These are phyloP conservation scores for Notarius quadriscutis DNA, from an alignment of 2,113 vertebrate genomes.

Conservation along the genomic window DNA sequence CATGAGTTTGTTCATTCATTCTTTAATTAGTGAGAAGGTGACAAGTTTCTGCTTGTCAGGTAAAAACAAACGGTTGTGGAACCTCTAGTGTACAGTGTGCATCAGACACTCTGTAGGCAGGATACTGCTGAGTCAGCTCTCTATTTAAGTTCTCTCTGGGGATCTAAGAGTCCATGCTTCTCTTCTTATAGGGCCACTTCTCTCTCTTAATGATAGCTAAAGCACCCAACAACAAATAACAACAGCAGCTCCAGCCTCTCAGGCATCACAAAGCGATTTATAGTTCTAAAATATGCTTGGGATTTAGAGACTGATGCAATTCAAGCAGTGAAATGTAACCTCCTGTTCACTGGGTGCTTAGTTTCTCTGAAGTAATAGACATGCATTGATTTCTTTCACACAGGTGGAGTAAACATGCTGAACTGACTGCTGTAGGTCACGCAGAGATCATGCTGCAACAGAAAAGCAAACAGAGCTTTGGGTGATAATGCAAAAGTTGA, in stretches of 20 bases:
- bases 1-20: too few species aligned
- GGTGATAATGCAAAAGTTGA: background rate
- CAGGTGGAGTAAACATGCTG: background rate
- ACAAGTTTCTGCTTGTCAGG: background rate
- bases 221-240: background rate
- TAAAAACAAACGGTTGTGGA: background rate
- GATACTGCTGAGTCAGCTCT: constrained; percentile 1
- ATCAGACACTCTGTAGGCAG: background rate
- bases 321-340: background rate
- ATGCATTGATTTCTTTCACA: background rate
- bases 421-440: background rate
- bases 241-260: background rate
- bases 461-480: background rate
- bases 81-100: background rate
- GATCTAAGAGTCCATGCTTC: background rate
- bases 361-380: background rate
- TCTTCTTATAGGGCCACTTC: background rate
- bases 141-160: background rate
- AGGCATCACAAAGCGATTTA: background rate
- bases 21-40: background rate
- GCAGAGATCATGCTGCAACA: background rate
- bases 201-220: background rate
- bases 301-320: background rate
- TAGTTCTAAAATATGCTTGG: background rate
- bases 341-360: background rate